Evolutionary conservation across 2,113 vertebrate genomes (phyloP), one percentile per base, ranked within the genome.

Genomic region (Lagenorhynchus albirostris): DNA sequence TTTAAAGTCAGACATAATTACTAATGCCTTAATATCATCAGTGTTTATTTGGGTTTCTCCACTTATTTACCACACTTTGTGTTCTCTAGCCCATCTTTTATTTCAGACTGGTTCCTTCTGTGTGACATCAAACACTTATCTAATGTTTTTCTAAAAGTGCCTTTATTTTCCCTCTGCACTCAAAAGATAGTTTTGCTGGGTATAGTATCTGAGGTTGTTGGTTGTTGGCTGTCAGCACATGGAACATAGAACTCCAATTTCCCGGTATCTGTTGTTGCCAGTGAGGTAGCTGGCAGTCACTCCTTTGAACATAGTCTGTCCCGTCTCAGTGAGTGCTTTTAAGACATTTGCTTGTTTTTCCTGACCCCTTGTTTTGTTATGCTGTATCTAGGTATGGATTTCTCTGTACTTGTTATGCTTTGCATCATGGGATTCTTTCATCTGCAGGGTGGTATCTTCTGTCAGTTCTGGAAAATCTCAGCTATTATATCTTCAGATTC

Each of bases 1-100:
- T 41, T 33, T 41, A 36, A 73, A 6, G 6, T 50, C 20, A n/a
- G 58, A 8, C 7, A 2, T 8, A 26, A n/a, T 15, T 74, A 14
- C n/a, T 50, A 29, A 21, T 83, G 15, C 25, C 50, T 83, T 63
- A 9, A 9, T 31, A 36, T 31, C 4, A 2, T 62, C 38, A 11
- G 60, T 11, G 2, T 91, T 50, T 12, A 18, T 13, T 1, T 44
- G 44, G 6, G 8, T 58, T 44, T 74, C 58, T 20, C n/a, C 21
- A 8, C 21, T 6, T 29, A 12, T 17, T 68, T 31, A 12, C 58
- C 12, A 17, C 1, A 10, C n/a, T 38, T 5, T 0, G 1, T 55
- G 8, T 82, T 44, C 33, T 20, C 76, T n/a, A 1, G 0, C 2
- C 33, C 14, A 7, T 63, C 41, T 33, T 47, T 25, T 13, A 20